Base-by-base conservation (phyloP, 2,797 vertebrate genomes). In the Sebastes vulpes region DNA sequence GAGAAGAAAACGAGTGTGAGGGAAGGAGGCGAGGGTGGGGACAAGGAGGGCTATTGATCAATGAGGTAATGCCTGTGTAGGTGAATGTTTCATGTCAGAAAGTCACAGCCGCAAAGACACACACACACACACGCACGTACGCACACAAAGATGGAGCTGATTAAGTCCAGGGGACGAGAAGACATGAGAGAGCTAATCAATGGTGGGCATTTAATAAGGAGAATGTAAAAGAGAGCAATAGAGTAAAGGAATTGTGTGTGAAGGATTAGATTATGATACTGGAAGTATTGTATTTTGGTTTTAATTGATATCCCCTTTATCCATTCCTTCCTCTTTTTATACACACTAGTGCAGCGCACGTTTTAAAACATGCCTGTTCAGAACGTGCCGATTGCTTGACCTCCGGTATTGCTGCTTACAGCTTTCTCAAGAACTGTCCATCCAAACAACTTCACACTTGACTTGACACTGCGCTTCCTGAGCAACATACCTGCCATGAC, bases 31-130 rank as follows among this genome's bases (percentile, higher is more conserved):
- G 4, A 75, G 86, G 84, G 83, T 74, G 75, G 87, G 82, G 86
- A 89, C 85, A 83, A 75, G 77, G 65, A 71, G 56, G 80, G 48
- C 48, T 88, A 95, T 95, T 79, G 95, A 95, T 95, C 57, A 63
- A 89, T 95, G 94, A 95, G 89, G 90, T 94, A 90, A 95, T 92
- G 91, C 84, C 48, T 57, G 52, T 48, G 78, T 77, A 84, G 89
- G 90, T 85, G 76, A 91, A 89, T 82, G 87, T 90, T 92, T 91
- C 63, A 87, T 84, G 82, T 83, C 56, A 72, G 72, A 86, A 83
- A 79, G 65, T 76, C 77, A 68, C 65, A 77, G 50, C 53, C 25
- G n/a, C 65, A 63, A 14, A 70, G n/a, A 65, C 70, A 38, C 32
- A 35, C 31, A 48, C 11, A 38, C 16, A 23, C 28, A 63, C 26